phyloP scores from a whole-genome alignment of 2,888 invertebrate genomes.

The Sarcophaga caerulescens region DNA sequence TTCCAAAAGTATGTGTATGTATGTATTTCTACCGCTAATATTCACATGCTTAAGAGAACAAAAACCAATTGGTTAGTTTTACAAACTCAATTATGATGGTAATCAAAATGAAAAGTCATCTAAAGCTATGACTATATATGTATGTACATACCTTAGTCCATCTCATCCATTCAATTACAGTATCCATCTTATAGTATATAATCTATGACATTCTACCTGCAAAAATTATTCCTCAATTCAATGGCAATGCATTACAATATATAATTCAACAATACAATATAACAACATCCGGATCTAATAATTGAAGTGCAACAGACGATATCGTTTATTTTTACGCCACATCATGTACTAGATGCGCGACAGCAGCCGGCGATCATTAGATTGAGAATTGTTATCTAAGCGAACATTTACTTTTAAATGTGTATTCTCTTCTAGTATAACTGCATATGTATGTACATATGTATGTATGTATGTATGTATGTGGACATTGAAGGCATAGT shows the following conservation, averaged over 20 bases:
- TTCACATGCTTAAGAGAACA: not conserved
- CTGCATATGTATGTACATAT: not conserved
- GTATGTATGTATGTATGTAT: conserved; percentile 6
- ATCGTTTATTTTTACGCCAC: too few species aligned
- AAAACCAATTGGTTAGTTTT: too few species aligned
- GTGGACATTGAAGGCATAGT: not conserved
- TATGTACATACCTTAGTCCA: not conserved
- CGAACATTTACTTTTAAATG: too few species aligned
- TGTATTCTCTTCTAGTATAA: too few species aligned
- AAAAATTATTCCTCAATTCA: conserved; percentile 19
- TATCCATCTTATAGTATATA: not conserved
- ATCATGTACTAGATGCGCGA: too few species aligned
- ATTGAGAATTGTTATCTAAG: too few species aligned
- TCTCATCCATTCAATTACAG: not conserved
- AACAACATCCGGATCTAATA: too few species aligned
- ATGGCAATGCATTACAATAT: not conserved
- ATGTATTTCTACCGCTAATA: not conserved
- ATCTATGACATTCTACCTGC: not conserved
- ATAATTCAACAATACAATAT: too few species aligned
- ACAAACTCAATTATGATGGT: not conserved
- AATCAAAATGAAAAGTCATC: not conserved
- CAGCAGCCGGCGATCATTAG: too few species aligned
- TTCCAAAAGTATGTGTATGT: not conserved
- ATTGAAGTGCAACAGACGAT: too few species aligned
- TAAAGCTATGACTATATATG: not conserved